Conservation (phyloP, 2,797 vertebrate genomes). For the Heterohyrax brucei region DNA sequence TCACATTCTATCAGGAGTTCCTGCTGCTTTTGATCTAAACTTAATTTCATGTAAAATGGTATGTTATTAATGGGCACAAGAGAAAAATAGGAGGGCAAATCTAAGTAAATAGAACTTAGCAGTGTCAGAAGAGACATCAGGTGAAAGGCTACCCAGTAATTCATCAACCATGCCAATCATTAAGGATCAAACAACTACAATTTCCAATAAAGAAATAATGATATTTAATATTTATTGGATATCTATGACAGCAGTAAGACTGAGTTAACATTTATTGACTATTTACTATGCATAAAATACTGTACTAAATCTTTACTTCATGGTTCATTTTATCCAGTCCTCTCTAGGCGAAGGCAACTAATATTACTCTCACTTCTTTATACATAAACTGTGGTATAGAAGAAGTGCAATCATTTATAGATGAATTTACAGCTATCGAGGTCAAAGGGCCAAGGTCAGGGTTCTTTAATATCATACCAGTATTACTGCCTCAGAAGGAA, state of each 20-base stretch:
- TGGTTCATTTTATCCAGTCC: slow-evolving; percentile 26
- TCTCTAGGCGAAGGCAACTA: neutral
- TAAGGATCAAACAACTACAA: neutral
- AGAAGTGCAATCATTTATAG: slow-evolving; percentile 47
- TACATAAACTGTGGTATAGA: neutral
- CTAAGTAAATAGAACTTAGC: neutral
- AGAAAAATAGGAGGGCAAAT: neutral
- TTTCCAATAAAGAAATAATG: neutral
- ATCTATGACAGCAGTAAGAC: neutral
- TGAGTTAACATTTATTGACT: neutral
- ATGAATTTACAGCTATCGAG: neutral
- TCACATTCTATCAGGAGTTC: neutral
- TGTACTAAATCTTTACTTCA: neutral
- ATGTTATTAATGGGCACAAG: neutral
- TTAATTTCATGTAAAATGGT: slow-evolving; percentile 20
- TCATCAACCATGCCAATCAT: neutral
- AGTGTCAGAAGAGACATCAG: neutral
- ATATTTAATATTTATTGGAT: neutral
- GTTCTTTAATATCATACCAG: neutral
- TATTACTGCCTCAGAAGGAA: slow-evolving; percentile 38
- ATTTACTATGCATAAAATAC: neutral
- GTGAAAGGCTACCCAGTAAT: neutral
- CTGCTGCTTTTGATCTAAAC: slow-evolving; percentile 5
- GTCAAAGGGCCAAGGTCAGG: neutral
- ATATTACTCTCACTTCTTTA: neutral